These are phyloP conservation scores for Stegodyphus mimosarum DNA, from an alignment of 1,140 invertebrate genomes.

Conservation along the genomic window DNA sequence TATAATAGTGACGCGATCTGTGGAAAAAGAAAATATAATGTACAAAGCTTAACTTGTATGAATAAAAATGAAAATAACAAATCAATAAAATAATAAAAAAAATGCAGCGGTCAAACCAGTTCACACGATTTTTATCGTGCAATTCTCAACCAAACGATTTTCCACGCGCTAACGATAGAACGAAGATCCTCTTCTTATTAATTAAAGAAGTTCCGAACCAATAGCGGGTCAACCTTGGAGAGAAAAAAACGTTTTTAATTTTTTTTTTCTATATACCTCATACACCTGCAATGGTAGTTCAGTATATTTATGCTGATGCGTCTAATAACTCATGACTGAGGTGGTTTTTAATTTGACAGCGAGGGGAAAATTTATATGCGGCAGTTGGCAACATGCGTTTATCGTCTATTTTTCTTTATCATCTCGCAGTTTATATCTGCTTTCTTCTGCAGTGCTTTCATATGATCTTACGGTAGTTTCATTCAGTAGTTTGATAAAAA, in stretches of 20 bases:
- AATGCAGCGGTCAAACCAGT: constrained; percentile 1
- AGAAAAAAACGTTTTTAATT: not conserved
- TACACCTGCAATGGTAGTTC: not conserved
- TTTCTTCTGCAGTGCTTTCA: not conserved
- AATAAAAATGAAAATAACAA: constrained; percentile 1
- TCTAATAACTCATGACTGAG: not conserved
- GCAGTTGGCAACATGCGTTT: constrained; percentile 14
- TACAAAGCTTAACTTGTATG: not conserved
- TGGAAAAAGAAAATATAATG: too few species aligned
- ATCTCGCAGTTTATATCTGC: too few species aligned
- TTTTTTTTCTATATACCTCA: not conserved
- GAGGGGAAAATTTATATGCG: constrained; percentile 11
- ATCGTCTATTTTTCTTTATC: constrained; percentile 3
- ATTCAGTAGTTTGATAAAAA: too few species aligned
- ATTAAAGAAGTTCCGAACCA: not conserved
- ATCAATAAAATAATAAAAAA: not conserved
- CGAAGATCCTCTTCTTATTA: not conserved
- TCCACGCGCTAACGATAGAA: not conserved
- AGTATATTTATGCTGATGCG: not conserved
- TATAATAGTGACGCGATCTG: too few species aligned
- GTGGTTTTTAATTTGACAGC: constrained; percentile 31
- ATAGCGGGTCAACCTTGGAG: not conserved
- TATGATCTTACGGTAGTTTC: not conserved
- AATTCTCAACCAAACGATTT: constrained; percentile 2
- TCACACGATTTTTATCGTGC: not conserved